Base-by-base conservation (phyloP, 1,140 invertebrate genomes). In the Holcopasites calliopsidis region DNA sequence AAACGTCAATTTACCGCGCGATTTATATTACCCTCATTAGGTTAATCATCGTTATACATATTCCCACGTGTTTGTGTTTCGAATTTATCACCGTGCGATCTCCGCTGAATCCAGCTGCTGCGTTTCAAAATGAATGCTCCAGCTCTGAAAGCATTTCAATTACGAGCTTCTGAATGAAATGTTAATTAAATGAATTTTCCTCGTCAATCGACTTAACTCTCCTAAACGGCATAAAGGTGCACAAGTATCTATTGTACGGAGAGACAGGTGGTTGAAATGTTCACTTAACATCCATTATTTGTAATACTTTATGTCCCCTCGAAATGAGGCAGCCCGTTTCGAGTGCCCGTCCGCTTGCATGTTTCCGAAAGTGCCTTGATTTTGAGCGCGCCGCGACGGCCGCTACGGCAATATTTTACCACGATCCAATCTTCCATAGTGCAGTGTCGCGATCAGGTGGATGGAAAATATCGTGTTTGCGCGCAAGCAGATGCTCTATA, bases 341-440 rank as follows among this genome's bases (percentile, higher is more conserved):
- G 23, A 54, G 42, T 64, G 38, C 13, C 18, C 3, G 50, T 18
- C 23, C 40, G 16, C 60, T 18, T 44, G 44, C 52, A 42, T 55
- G 40, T 42, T 0, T 42, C 31, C 44, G 50, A 57, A 82, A 82
- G 57, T 69, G 18, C 58, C 33, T 75, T 70, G 80, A 83, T 83
- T 82, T 70, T 57, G 75, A 78, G 64, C 68, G 77, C 69, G 69
- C 80, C 75, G 47, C 69, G 74, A 74, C 79, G 52, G 52, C 60
- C 75, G 79, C 70, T 82, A 83, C 79, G 79, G 82, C 76, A 78
- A 83, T 83, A 83, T 83, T 83, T 83, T 65, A 50, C 21, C 73
- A 77, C 80, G 79, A 82, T 82, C 80, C 80, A 82, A 82, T 82
- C 73, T 82, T 81, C 62, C 47, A 42, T 50, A 57, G 74, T 64